These are phyloP conservation scores for Cydia splendana DNA, from an alignment of 1,140 invertebrate species.

Conservation along the genomic window DNA sequence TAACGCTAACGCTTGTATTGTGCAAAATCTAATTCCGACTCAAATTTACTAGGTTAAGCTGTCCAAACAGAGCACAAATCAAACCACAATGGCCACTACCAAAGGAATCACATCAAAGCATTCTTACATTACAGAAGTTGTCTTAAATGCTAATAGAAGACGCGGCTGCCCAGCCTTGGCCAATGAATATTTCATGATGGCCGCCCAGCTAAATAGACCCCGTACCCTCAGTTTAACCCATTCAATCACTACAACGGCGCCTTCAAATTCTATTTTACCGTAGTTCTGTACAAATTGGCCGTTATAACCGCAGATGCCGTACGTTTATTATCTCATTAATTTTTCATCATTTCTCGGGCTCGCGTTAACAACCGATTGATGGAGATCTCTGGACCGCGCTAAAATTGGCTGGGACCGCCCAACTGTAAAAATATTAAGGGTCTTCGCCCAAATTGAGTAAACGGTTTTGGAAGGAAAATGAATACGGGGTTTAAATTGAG, in stretches of 20 bases:
- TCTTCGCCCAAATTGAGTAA: neutral
- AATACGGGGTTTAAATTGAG: neutral
- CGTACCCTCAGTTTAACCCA: constrained; percentile 17
- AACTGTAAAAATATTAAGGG: constrained; percentile 8
- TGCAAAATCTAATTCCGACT: too few species aligned
- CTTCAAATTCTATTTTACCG: neutral
- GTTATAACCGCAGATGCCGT: constrained; percentile 47
- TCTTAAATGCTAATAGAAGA: constrained; percentile 60
- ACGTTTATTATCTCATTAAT: constrained; percentile 57
- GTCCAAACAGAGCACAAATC: too few species aligned
- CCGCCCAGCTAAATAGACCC: constrained; percentile 35
- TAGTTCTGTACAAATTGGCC: constrained; percentile 39
- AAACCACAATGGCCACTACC: neutral
- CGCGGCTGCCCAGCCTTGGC: constrained; percentile 41
- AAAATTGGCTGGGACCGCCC: neutral
- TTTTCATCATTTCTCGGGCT: constrained; percentile 48
- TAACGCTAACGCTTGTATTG: too few species aligned
- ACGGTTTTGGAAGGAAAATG: neutral
- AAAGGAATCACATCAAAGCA: constrained; percentile 44
- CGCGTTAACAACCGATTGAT: constrained; percentile 40
- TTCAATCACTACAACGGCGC: neutral
- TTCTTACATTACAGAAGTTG: constrained; percentile 55
- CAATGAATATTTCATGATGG: constrained; percentile 57
- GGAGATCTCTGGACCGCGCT: neutral
- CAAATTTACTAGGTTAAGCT: too few species aligned